phyloP scores from a whole-genome alignment of 2,888 invertebrate genomes.

The Camptogramma bilineatum region DNA sequence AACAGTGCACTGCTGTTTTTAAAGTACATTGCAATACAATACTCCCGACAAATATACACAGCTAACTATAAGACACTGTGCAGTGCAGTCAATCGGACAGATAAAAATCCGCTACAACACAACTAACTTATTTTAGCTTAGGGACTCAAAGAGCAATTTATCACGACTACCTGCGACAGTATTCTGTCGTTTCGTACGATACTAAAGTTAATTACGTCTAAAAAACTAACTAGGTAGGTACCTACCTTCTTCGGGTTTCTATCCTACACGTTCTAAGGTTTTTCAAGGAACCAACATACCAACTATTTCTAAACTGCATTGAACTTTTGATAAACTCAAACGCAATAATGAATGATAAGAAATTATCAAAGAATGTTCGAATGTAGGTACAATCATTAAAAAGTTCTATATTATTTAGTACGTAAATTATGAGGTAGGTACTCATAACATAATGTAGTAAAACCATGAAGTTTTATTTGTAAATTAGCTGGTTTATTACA shows the following conservation, averaged over 20 bases:
- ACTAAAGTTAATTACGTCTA: background rate
- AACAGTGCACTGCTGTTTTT: slow-evolving; percentile 53
- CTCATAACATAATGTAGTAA: background rate
- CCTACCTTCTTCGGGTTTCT: background rate
- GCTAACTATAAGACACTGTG: slow-evolving; percentile 25
- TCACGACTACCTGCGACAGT: background rate
- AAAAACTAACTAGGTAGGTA: background rate
- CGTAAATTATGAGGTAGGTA: background rate
- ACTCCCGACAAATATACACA: slow-evolving; percentile 27
- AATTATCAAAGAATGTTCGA: slow-evolving; percentile 2
- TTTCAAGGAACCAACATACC: slow-evolving; percentile 3
- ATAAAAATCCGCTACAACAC: slow-evolving; percentile 37
- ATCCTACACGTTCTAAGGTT: background rate
- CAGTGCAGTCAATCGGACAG: slow-evolving; percentile 19
- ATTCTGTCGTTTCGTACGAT: background rate
- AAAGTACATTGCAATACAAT: slow-evolving; percentile 35
- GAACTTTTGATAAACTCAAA: slow-evolving; percentile 30
- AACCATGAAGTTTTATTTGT: slow-evolving; percentile 20
- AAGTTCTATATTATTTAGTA: background rate
- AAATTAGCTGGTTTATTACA: slow-evolving; percentile 17
- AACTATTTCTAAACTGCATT: slow-evolving; percentile 27
- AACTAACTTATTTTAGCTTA: slow-evolving; percentile 4
- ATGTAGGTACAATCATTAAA: no score
- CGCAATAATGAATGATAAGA: slow-evolving; percentile 1
- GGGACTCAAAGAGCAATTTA: background rate